Base-by-base conservation (phyloP, 2,888 invertebrate species). In the Auanema freiburgensis region DNA sequence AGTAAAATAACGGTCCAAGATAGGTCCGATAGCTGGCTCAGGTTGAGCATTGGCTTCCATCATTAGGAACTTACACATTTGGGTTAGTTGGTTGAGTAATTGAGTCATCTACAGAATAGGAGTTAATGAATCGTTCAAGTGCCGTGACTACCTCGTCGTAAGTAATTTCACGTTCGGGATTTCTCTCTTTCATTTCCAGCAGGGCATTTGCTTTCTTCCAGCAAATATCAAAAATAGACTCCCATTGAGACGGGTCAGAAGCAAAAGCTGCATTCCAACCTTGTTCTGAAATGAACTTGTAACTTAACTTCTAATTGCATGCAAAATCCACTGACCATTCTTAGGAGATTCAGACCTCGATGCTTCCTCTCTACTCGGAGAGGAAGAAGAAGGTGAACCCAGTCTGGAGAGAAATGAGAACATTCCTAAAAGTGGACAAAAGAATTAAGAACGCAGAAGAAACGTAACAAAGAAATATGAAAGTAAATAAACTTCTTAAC, bases 31-130 rank as follows among this genome's bases (percentile, higher is more conserved):
- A 6, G 69, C 64, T 5, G 80, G 76, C 59, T 78, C 77, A 8
- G 80, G 77, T 61, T 79, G 79, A 14, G 80, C 76, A 62, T 79
- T 81, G 59, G 77, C 76, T 64, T 80, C 80, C 68, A 80, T 69
- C 69, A 80, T 77, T 46, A 80, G 58, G 14, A 80, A 60, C 51
- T 77, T 74, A 33, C 72, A 74, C 74, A 80, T 79, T 40, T 68
- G 66, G 4, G 68, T 62, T 55, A 76, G 59, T 18, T 71, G 72
- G 18, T 62, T 65, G 44, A 76, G 66, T 25, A 80, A 66, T 21
- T 65, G 59, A 53, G 67, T 65, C 58, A 79, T 59, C 65, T 68
- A 16, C n/a, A 56, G n/a, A n/a, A n/a, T n/a, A n/a, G n/a, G n/a
- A n/a, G n/a, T n/a, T 33, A 33, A 33, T 8, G 33, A 33, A 33